These are phyloP conservation scores for Eidolon helvum DNA, from an alignment of 2,113 vertebrate species.

Conservation along the genomic window DNA sequence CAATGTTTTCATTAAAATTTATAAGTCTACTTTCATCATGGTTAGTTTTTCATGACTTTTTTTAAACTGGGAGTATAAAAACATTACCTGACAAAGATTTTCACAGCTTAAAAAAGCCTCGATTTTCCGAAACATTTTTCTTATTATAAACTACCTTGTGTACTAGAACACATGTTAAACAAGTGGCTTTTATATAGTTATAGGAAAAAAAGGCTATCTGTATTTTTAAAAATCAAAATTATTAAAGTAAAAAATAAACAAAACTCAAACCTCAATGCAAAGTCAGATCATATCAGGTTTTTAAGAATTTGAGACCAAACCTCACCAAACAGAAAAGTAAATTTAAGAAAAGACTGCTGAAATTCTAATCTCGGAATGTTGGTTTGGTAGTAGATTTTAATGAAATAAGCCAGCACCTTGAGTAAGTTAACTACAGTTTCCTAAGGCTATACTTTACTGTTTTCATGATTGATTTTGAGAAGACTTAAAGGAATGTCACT, in stretches of 20 bases:
- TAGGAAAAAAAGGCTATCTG: not conserved
- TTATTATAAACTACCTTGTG: not conserved
- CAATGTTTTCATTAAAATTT: not conserved
- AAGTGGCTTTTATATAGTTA: slow-evolving; percentile 5
- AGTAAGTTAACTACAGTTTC: not conserved
- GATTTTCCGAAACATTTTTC: slow-evolving; percentile 42
- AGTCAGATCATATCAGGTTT: not conserved
- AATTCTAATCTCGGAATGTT: not conserved
- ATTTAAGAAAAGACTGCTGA: not conserved
- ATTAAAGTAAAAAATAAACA: slow-evolving; percentile 21
- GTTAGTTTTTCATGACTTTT: not conserved
- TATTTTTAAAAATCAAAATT: not conserved
- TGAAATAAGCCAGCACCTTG: not conserved
- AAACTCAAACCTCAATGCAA: not conserved
- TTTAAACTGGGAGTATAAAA: not conserved
- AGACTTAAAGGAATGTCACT: not conserved
- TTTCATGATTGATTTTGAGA: slow-evolving; percentile 28
- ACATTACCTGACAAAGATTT: not conserved
- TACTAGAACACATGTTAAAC: not conserved
- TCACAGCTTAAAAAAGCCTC: not conserved
- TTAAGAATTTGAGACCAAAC: not conserved
- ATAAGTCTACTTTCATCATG: not conserved
- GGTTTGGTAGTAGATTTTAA: slow-evolving; percentile 5
- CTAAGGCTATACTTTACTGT: not conserved
- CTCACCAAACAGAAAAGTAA: slow-evolving; percentile 14